phyloP scores from a whole-genome alignment of 2,113 vertebrate genomes.

The Eptesicus fuscus region DNA sequence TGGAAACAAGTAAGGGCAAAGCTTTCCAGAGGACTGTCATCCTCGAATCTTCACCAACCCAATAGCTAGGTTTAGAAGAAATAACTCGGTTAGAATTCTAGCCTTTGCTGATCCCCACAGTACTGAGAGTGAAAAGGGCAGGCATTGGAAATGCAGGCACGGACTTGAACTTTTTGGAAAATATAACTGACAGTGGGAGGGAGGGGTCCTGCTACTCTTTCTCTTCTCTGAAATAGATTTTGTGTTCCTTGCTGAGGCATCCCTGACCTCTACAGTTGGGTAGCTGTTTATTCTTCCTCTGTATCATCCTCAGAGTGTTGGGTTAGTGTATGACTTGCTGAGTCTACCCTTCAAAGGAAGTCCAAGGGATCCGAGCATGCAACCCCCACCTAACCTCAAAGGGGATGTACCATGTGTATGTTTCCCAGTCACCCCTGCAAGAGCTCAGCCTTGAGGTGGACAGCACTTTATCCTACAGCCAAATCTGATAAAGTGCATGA shows the following conservation, averaged over 20 bases:
- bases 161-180: neutral
- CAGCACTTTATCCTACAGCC: neutral
- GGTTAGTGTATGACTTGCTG: neutral
- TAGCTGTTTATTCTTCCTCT: neutral
- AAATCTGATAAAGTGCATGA: neutral
- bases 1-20: neutral
- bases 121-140: neutral
- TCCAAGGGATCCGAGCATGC: neutral
- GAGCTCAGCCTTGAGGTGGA: neutral
- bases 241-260: neutral
- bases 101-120: neutral
- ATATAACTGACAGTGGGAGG: neutral
- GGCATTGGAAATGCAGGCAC: neutral
- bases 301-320: neutral
- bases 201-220: neutral
- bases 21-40: neutral
- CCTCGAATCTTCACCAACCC: neutral
- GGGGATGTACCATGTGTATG: too few species aligned
- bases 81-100: neutral
- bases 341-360: neutral
- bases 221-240: neutral
- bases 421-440: neutral
- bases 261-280: neutral
- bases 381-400: neutral
- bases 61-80: neutral